These are phyloP conservation scores for Enteromius afrohamiltoni DNA, from an alignment of 2,797 vertebrate genomes.

Conservation along the genomic window DNA sequence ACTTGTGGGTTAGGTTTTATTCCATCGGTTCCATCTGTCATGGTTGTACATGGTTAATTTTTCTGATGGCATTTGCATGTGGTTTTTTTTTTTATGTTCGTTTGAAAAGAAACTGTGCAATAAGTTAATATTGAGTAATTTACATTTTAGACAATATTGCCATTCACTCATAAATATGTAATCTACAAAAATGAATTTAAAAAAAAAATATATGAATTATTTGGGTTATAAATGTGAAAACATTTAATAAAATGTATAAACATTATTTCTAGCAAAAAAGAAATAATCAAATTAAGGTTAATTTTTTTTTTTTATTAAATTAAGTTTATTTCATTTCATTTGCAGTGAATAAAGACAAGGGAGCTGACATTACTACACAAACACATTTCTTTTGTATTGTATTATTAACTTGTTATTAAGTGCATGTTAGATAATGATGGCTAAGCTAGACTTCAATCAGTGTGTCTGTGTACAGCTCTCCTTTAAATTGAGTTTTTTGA, in stretches of 20 bases:
- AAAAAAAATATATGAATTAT: background rate
- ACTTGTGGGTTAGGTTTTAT: conserved; percentile 41
- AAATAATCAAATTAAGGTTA: too few species aligned
- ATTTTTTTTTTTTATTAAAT: too few species aligned
- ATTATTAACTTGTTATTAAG: background rate
- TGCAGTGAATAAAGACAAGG: background rate
- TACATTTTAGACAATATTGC: background rate
- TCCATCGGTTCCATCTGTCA: background rate
- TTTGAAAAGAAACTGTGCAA: background rate
- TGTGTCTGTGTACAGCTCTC: background rate
- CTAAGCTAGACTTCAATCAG: background rate
- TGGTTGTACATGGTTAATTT: background rate
- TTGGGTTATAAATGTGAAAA: background rate
- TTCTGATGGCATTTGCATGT: background rate
- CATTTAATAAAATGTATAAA: background rate
- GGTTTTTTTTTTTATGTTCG: too few species aligned
- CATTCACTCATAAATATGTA: background rate
- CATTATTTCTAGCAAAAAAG: background rate
- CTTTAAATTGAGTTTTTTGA: background rate
- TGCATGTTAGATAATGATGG: background rate
- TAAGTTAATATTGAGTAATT: background rate
- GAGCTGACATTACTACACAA: background rate
- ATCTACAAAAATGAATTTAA: background rate
- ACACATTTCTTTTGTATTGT: background rate
- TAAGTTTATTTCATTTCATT: background rate